Conservation (phyloP, 2,113 vertebrate genomes). For the Cavia porcellus region DNA sequence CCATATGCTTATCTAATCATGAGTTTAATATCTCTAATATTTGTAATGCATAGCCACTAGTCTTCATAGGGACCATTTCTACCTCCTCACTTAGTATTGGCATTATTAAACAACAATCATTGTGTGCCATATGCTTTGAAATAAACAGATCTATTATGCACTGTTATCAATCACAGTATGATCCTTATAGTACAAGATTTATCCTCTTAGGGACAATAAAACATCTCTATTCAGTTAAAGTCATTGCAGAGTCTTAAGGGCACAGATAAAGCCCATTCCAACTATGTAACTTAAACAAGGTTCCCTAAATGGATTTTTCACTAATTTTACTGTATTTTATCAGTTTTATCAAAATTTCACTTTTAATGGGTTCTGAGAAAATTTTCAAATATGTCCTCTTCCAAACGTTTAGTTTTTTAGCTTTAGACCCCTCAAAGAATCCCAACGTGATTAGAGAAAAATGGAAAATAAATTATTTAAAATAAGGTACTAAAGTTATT, state of each 20-base stretch:
- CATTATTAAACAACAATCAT: constrained; percentile 79
- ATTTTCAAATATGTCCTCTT: constrained; percentile 56
- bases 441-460: constrained; percentile 15
- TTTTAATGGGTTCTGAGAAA: constrained; percentile 64
- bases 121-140: constrained; percentile 51
- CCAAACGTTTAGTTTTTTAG: constrained; percentile 59
- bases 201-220: constrained; percentile 51
- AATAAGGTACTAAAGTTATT: constrained; percentile 5
- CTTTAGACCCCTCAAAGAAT: not conserved
- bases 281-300: constrained; percentile 69
- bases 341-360: constrained; percentile 73
- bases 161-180: constrained; percentile 25
- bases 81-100: constrained; percentile 4
- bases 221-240: constrained; percentile 30
- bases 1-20: not conserved
- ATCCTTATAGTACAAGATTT: not conserved
- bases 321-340: constrained; percentile 71
- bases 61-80: not conserved
- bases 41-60: not conserved
- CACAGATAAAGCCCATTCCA: constrained; percentile 78
- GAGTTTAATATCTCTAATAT: constrained; percentile 4
- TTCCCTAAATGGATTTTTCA: constrained; percentile 75
- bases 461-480: not conserved
- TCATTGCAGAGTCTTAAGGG: constrained; percentile 35
- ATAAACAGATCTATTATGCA: constrained; percentile 70